Percentiles rank a stretch among this genome's conserved stretches.
Conservation (phyloP, 2,888 invertebrate genomes). For the Alloscopus bannaensis region DNA sequence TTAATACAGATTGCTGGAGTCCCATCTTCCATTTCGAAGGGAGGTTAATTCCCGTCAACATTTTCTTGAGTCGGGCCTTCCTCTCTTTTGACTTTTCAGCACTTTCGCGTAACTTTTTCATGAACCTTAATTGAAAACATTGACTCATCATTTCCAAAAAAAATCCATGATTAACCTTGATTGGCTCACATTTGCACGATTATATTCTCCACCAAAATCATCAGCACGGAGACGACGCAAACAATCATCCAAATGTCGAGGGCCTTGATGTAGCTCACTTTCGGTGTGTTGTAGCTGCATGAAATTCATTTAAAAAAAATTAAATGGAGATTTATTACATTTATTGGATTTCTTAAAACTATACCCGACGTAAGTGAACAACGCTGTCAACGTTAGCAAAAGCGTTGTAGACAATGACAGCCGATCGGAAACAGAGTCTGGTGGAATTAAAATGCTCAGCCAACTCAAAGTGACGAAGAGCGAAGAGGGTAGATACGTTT, state of each 20-base stretch:
- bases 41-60: too few species aligned
- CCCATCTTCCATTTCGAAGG: too few species aligned
- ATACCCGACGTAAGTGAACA: slow-evolving; percentile 12
- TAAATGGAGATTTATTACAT: not conserved
- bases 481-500: slow-evolving; percentile 25
- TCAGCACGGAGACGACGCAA: slow-evolving; percentile 5
- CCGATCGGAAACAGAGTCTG: not conserved
- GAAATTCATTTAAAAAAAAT: not conserved
- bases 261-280: slow-evolving; percentile 23
- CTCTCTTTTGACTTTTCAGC: too few species aligned
- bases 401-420: not conserved
- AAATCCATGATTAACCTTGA: too few species aligned
- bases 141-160: too few species aligned
- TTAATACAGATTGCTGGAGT: too few species aligned
- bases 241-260: slow-evolving; percentile 34
- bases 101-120: too few species aligned
- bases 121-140: too few species aligned
- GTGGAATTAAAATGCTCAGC: slow-evolving; percentile 19
- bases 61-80: too few species aligned
- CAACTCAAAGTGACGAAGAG: not conserved
- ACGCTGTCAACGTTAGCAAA: slow-evolving; percentile 10
- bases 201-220: slow-evolving; percentile 10
- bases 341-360: not conserved
- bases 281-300: slow-evolving; percentile 21
- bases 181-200: too few species aligned